Evolutionary conservation across 2,888 invertebrate genomes (phyloP).

Genomic region (Gari tellinella): DNA sequence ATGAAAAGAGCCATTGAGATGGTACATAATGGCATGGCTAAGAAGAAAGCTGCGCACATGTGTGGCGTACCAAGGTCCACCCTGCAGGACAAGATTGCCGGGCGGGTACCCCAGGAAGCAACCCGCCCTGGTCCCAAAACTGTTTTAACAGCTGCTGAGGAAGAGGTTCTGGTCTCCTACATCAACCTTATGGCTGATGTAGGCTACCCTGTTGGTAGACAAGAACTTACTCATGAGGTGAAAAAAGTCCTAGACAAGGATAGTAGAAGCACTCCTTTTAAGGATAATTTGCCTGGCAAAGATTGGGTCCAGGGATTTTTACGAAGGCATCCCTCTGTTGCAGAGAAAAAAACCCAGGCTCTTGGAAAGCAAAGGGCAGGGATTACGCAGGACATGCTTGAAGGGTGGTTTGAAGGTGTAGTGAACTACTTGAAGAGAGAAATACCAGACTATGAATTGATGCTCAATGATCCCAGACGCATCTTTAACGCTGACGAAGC

Average conservation of each 20-base stretch:
- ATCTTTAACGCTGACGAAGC: conserved; percentile 29
- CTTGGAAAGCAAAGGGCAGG: conserved; percentile 20
- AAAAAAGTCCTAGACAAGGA: conserved; percentile 18
- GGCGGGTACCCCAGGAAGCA: conserved; percentile 5
- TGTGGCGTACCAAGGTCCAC: conserved; percentile 7
- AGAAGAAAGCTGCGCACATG: no score
- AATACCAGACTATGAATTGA: conserved; percentile 6
- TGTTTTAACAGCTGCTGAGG: conserved; percentile 18
- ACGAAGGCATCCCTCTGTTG: conserved; percentile 5
- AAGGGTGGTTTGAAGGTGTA: conserved; percentile 6
- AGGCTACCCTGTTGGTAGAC: conserved; percentile 17
- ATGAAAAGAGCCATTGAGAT: no score
- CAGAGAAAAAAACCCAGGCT: neutral
- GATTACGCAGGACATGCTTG: neutral
- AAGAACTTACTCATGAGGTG: conserved; percentile 11
- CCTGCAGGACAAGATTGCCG: conserved; percentile 25
- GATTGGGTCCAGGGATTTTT: conserved; percentile 10
- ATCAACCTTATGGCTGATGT: conserved; percentile 16
- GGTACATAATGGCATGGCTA: no score
- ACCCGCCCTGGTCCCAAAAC: conserved; percentile 8
- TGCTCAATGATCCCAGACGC: conserved; percentile 23
- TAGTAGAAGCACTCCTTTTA: conserved; percentile 15
- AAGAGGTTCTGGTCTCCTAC: conserved; percentile 15
- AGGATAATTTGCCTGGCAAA: conserved; percentile 26
- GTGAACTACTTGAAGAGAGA: conserved; percentile 12